Evolutionary conservation across 2,888 invertebrate species (phyloP).

Genomic region (Pseudeuparius sepicola): DNA sequence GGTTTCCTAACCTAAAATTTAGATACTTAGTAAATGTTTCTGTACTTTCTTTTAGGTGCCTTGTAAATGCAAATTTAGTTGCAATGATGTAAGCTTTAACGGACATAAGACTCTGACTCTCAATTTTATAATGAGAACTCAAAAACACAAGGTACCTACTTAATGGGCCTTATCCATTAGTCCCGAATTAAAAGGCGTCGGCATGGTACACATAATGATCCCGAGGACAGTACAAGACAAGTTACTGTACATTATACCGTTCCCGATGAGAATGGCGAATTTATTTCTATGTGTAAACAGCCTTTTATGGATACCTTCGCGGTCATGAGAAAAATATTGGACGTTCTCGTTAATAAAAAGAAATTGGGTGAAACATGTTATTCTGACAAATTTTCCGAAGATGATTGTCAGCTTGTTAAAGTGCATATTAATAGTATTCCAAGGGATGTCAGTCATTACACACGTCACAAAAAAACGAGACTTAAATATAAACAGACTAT

Average conservation of each 20-base stretch:
- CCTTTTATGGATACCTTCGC: too few relatives aligned
- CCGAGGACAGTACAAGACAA: constrained; percentile 4
- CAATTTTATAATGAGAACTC: constrained; percentile 5
- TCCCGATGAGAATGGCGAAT: too few relatives aligned
- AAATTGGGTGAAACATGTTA: too few relatives aligned
- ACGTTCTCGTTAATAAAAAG: too few relatives aligned
- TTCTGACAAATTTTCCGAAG: constrained; percentile 4
- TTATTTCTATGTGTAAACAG: too few relatives aligned
- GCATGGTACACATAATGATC: constrained; percentile 9
- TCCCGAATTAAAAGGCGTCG: constrained; percentile 5
- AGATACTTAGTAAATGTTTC: too few relatives aligned
- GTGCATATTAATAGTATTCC: constrained; percentile 8
- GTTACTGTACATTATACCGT: too few relatives aligned
- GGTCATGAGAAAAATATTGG: too few relatives aligned
- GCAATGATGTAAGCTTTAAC: not conserved
- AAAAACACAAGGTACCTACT: constrained; percentile 8
- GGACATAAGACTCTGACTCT: not conserved
- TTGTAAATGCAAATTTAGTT: constrained; percentile 9
- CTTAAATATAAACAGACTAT: constrained; percentile 3
- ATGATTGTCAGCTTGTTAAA: not conserved
- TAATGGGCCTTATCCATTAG: constrained; percentile 8
- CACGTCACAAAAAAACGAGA: constrained; percentile 6
- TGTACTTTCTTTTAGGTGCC: constrained; percentile 18
- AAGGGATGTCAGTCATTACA: constrained; percentile 5
- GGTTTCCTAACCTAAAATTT: too few relatives aligned